phyloP scores from a whole-genome alignment of 92 coral and sea anemone species.

The Zoanthus sansibaricus region DNA sequence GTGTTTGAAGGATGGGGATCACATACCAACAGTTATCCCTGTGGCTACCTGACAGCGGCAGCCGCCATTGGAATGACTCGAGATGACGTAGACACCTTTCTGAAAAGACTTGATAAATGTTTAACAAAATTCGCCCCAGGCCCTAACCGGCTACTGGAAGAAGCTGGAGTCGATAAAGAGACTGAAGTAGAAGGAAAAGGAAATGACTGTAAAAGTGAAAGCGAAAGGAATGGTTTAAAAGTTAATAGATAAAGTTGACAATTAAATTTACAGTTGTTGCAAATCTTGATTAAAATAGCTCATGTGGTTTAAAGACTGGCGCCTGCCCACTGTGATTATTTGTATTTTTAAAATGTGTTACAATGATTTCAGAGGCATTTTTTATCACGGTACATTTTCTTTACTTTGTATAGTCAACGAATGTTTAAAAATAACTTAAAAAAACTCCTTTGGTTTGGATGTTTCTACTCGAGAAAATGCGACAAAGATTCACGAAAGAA shows the following conservation, averaged over 20 bases:
- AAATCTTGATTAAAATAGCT: background rate
- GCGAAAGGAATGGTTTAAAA: conserved; percentile 13
- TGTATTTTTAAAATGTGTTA: no score
- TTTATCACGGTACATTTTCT: no score
- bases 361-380: no score
- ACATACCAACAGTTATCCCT: conserved; percentile 85
- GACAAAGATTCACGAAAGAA: no score
- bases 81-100: conserved; percentile 91
- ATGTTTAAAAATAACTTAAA: no score
- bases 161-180: conserved; percentile 5
- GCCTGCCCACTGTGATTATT: no score
- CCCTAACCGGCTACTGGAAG: conserved; percentile 5
- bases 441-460: no score
- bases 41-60: conserved; percentile 96
- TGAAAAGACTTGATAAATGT: conserved; percentile 92
- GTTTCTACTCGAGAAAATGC: no score
- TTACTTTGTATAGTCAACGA: no score
- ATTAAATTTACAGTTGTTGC: background rate
- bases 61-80: conserved; percentile 97
- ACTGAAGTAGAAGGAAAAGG: background rate
- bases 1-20: conserved; percentile 98
- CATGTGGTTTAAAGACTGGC: no score
- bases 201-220: background rate
- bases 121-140: conserved; percentile 67
- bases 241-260: conserved; percentile 1